Evolutionary conservation across 2,888 invertebrate genomes (phyloP), one percentile per base, ranked within the genome.

Genomic region (Hofmannophila pseudospretella): DNA sequence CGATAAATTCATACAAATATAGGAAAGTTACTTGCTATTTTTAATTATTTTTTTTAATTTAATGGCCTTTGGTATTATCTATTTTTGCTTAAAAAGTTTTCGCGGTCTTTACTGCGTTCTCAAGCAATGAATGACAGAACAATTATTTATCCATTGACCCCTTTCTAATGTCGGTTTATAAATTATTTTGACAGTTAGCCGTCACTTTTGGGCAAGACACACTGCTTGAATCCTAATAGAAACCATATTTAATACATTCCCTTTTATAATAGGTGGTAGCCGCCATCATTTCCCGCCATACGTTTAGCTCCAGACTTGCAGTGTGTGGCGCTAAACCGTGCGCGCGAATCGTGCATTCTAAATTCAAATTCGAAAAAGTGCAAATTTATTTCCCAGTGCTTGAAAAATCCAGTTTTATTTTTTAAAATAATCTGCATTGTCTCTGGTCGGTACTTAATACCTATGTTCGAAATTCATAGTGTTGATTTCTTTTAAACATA

Each of bases 131-230:
- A 7, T 42, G 54, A 51, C 45, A 44, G 47, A 50, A 56, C 62
- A 62, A 73, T 79, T 70, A 78, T 67, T 73, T 69, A 77, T 75
- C 74, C 72, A 70, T 67, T 70, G 74, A 65, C 72, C 77, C 54
- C 60, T 51, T 73, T 68, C 49, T 45, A 45, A 45, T 37, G 51
- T 34, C 49, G 51, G 45, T 39, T 59, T 47, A 52, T 57, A 54
- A 48, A 62, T 65, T 61, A 62, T 47, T 39, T 40, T 34, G 33
- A 41, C 41, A 49, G 54, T 50, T 48, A 40, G 41, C 41, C 23
- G 44, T 53, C 68, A 40, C 55, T 70, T 74, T 77, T 71, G 68
- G 74, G 44, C 47, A 51, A 46, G 48, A 61, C 42, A 64, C 70
- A 58, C 69, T 51, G 45, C 50, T 41, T 54, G 75, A 72, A 76